A percentile compares a stretch with the other conserved stretches of the same genome.
Evolutionary conservation across 2,113 vertebrate genomes (phyloP).

Genomic region (Meleagris gallopavo): DNA sequence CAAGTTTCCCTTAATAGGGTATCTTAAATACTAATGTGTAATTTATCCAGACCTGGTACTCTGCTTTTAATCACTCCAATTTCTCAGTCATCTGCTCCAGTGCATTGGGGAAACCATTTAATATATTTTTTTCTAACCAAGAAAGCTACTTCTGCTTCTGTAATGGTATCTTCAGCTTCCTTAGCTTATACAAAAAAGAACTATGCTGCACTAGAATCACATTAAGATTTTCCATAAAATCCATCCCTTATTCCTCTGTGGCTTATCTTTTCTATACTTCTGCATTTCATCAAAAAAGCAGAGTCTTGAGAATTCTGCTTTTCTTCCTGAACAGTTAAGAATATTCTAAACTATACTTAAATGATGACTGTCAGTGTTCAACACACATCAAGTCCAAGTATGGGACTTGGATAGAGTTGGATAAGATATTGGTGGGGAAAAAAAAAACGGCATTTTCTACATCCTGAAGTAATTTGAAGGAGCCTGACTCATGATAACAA

Average conservation of each 20-base stretch:
- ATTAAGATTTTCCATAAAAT: not conserved
- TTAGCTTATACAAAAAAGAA: not conserved
- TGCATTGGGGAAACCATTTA: slow-evolving; percentile 25
- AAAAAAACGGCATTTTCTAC: not conserved
- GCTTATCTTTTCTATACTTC: not conserved
- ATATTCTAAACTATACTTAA: not conserved
- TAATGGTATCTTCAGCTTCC: slow-evolving; percentile 7
- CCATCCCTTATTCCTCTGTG: not conserved
- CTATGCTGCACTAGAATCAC: not conserved
- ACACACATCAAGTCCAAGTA: not conserved
- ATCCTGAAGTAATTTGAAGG: not conserved
- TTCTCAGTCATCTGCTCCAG: slow-evolving; percentile 38
- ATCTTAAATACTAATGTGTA: not conserved
- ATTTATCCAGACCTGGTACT: slow-evolving; percentile 20
- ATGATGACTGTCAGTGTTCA: not conserved
- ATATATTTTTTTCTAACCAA: not conserved
- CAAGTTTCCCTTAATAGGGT: not conserved
- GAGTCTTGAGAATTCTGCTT: not conserved
- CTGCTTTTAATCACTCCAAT: slow-evolving; percentile 29
- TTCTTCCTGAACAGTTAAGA: not conserved
- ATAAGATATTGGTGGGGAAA: not conserved
- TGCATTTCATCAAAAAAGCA: not conserved
- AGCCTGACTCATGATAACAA: not conserved
- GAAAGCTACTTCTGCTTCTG: slow-evolving; percentile 25
- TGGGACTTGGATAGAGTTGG: not conserved